These are phyloP conservation scores for Erynnis tages DNA, from an alignment of 2,888 invertebrate genomes.

Conservation along the genomic window DNA sequence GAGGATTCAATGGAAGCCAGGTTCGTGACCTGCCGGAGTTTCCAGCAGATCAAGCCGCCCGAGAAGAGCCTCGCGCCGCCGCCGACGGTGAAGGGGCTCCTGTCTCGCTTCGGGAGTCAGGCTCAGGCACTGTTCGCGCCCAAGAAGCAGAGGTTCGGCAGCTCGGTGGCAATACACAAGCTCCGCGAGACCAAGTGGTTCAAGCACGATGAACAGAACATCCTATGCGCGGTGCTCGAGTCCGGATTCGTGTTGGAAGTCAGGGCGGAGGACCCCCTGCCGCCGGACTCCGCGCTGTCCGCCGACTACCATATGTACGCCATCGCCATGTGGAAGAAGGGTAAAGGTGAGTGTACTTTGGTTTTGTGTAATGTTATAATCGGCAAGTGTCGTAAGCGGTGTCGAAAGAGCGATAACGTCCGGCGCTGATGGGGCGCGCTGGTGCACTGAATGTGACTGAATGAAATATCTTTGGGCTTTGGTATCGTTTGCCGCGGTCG, in stretches of 20 bases:
- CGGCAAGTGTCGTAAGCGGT: slow-evolving; percentile 38
- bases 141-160: slow-evolving; percentile 80
- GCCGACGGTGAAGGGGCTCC: slow-evolving; percentile 75
- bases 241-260: slow-evolving; percentile 87
- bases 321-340: slow-evolving; percentile 86
- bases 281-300: slow-evolving; percentile 67
- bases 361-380: slow-evolving; percentile 11
- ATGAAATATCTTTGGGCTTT: no score
- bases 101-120: slow-evolving; percentile 79
- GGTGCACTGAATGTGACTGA: slow-evolving; percentile 58
- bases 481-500: slow-evolving; percentile 49
- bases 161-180: slow-evolving; percentile 86
- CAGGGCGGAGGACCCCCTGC: slow-evolving; percentile 73
- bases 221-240: slow-evolving; percentile 87
- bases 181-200: slow-evolving; percentile 89
- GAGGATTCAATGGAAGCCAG: slow-evolving; percentile 81
- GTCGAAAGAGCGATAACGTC: slow-evolving; percentile 48
- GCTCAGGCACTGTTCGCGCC: slow-evolving; percentile 78
- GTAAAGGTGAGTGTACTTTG: slow-evolving; percentile 81
- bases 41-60: slow-evolving; percentile 80
- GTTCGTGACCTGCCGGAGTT: slow-evolving; percentile 80
- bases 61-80: slow-evolving; percentile 77
- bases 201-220: slow-evolving; percentile 85
- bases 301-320: slow-evolving; percentile 84
- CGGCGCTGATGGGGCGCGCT: slow-evolving; percentile 41